These are phyloP conservation scores for Coelopa pilipes DNA, from an alignment of 2,888 invertebrate species.

Conservation along the genomic window DNA sequence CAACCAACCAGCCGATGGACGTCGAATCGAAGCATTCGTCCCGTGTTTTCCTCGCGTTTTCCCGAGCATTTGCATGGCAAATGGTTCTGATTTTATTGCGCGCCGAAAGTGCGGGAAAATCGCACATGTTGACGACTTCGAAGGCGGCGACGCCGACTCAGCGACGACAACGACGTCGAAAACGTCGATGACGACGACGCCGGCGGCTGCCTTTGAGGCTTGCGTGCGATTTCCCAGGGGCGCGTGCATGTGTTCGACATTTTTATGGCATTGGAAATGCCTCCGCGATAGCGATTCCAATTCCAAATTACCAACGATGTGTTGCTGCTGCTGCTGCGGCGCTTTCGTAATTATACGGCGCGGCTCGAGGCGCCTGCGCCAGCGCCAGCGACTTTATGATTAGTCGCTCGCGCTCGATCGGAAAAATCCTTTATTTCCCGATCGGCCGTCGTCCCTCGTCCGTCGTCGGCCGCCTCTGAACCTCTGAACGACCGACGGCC, in stretches of 20 bases:
- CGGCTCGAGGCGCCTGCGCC: constrained; percentile 8
- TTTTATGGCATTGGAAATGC: not conserved
- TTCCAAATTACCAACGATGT: too few relatives aligned
- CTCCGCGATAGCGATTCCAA: too few relatives aligned
- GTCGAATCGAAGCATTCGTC: not conserved
- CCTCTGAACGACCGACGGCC: not conserved
- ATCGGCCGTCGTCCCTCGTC: not conserved
- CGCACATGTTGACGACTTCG: not conserved
- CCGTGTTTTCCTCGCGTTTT: not conserved
- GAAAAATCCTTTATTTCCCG: not conserved
- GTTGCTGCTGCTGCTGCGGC: too few relatives aligned
- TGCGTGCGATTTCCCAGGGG: not conserved
- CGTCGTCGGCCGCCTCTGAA: not conserved
- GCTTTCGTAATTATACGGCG: constrained; percentile 4
- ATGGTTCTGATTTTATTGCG: not conserved
- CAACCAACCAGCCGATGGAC: too few relatives aligned
- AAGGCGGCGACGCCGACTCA: too few relatives aligned
- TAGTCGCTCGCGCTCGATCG: not conserved
- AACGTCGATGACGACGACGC: not conserved
- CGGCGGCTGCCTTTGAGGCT: not conserved
- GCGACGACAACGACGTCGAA: not conserved
- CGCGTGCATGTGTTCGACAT: constrained; percentile 9
- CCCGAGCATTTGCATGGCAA: not conserved
- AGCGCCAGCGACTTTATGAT: constrained; percentile 3
- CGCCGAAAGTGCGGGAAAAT: constrained; percentile 7